phyloP scores from a whole-genome alignment of 2,797 vertebrate genomes.

The Bovichtus diacanthus region DNA sequence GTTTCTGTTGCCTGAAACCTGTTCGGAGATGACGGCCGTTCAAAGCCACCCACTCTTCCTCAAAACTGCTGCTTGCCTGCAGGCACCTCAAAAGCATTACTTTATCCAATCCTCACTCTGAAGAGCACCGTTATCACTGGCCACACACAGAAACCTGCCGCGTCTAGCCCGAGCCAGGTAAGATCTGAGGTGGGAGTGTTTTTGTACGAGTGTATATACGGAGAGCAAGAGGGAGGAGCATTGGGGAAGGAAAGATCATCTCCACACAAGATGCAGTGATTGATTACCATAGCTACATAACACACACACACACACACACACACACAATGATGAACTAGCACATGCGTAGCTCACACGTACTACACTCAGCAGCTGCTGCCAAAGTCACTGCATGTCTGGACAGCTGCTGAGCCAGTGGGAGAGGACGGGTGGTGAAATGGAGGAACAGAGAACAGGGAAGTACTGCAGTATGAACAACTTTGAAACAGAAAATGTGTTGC shows the following conservation, averaged over 20 bases:
- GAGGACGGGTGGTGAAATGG: slow-evolving; percentile 26
- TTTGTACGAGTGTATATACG: slow-evolving; percentile 39
- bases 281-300: slow-evolving; percentile 29
- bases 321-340: slow-evolving; percentile 37
- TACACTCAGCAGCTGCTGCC: slow-evolving; percentile 66
- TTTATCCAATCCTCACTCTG: slow-evolving; percentile 48
- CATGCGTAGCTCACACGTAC: slow-evolving; percentile 37
- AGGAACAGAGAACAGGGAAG: slow-evolving; percentile 4
- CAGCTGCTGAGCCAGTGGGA: slow-evolving; percentile 73
- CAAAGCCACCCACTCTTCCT: slow-evolving; percentile 83
- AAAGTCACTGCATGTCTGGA: slow-evolving; percentile 72
- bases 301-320: slow-evolving; percentile 38
- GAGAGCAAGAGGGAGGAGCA: slow-evolving; percentile 67
- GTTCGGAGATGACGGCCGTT: slow-evolving; percentile 71
- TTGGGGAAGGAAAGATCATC: slow-evolving; percentile 32
- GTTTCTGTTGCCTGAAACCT: slow-evolving; percentile 63
- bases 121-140: slow-evolving; percentile 23
- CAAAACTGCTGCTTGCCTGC: slow-evolving; percentile 87
- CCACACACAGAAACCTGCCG: slow-evolving; percentile 28
- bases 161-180: slow-evolving; percentile 46
- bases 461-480: neutral
- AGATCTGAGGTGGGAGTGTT: slow-evolving; percentile 43
- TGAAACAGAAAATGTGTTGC: neutral
- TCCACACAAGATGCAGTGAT: slow-evolving; percentile 25
- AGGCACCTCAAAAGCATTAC: slow-evolving; percentile 89